Evolutionary conservation across 2,888 invertebrate genomes (phyloP), one percentile per base, ranked within the genome.

Genomic region (Octonoba sinensis): DNA sequence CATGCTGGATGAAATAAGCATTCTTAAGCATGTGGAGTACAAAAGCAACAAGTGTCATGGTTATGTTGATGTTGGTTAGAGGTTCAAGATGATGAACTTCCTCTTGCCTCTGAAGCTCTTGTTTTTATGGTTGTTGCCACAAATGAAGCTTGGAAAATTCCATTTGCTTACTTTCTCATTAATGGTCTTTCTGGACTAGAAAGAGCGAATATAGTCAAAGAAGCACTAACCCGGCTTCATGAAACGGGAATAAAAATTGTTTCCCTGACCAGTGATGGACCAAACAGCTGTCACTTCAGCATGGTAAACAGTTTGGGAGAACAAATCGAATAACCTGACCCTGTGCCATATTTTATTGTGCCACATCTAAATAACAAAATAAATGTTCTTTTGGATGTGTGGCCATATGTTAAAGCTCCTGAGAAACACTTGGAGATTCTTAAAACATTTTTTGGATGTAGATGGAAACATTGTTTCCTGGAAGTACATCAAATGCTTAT

Each of bases 341-440:
- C 15, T 12, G 46, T 0, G 3, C 70, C 13, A 27, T 12, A 15
- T 60, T 76, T 62, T 16, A 16, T 1, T 70, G 70, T 22, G 54
- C 62, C 13, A 20, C n/a, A 18, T 22, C 51, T 20, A 36, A 49
- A 11, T 15, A 76, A 54, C n/a, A 24, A 69, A n/a, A 59, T 62
- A 18, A 6, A 11, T 16, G 27, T 59, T 13, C 22, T 75, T 13
- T 24, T 47, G 15, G 66, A 75, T 49, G 11, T 60, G 8, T 27
- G n/a, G 59, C 27, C 75, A 75, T 22, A 75, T 75, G 75, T 11
- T 75, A 1, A 75, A 75, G 27, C 22, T 75, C 15, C 36, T 75
- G 1, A 6, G 66, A 44, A 75, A 67, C 49, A 59, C 59, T 11
- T 67, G 66, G 13, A 47, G 44, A 3, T 3, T 16, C 11, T 65